Conservation (phyloP, 2,888 invertebrate species). For the Agrenia bidenticulata region DNA sequence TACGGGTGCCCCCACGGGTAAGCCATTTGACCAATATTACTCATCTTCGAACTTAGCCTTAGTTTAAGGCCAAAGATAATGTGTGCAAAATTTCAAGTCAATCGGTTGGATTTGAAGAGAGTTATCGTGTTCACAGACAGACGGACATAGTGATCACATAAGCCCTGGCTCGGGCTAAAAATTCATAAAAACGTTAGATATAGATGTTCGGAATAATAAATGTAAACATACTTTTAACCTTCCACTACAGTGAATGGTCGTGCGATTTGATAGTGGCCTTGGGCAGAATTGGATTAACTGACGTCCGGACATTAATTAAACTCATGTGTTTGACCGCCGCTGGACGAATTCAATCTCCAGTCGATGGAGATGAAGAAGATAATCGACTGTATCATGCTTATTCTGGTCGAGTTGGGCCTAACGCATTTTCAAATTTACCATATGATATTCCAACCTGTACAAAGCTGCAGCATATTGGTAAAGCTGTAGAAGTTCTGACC, state of each 20-base stretch:
- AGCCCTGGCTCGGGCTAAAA: too few relatives aligned
- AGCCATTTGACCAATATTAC: too few relatives aligned
- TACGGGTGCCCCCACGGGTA: not conserved
- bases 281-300: slow-evolving; percentile 61
- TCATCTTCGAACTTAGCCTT: too few relatives aligned
- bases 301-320: slow-evolving; percentile 63
- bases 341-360: slow-evolving; percentile 60
- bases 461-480: slow-evolving; percentile 49
- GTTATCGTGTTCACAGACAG: too few relatives aligned
- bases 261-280: slow-evolving; percentile 59
- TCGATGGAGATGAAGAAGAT: slow-evolving; percentile 36
- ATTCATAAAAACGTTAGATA: too few relatives aligned
- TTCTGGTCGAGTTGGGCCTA: slow-evolving; percentile 23
- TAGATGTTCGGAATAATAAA: not conserved
- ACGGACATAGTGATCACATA: too few relatives aligned
- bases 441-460: slow-evolving; percentile 48
- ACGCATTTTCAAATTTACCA: slow-evolving; percentile 47
- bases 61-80: too few relatives aligned
- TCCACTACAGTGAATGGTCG: slow-evolving; percentile 56
- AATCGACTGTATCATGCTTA: slow-evolving; percentile 32
- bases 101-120: too few relatives aligned
- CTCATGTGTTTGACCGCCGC: slow-evolving; percentile 65
- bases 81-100: too few relatives aligned
- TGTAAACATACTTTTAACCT: not conserved
- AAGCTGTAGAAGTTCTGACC: slow-evolving; percentile 47